A percentile compares a stretch with the other conserved stretches of the same genome.
These are phyloP conservation scores for Diadophis punctatus DNA, from an alignment of 2,113 vertebrate genomes.

Conservation along the genomic window DNA sequence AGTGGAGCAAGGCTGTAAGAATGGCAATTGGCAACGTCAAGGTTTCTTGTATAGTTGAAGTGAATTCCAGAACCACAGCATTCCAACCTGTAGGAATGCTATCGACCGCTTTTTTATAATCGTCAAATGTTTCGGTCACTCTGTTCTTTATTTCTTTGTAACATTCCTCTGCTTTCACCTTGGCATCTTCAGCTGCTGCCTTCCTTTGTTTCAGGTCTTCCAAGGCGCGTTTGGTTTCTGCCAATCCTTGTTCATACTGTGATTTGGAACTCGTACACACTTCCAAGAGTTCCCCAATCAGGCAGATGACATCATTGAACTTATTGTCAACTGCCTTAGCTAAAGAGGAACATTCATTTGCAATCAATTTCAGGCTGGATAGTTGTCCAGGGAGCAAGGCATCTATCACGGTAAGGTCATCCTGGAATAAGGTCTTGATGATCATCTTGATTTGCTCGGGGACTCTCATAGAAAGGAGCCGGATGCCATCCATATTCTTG, in stretches of 20 bases:
- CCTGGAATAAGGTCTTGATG: constrained; percentile 43
- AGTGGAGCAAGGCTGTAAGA: not conserved
- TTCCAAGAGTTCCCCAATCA: constrained; percentile 41
- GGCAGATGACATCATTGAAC: constrained; percentile 13
- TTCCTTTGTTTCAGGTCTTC: not conserved
- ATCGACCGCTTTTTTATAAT: constrained; percentile 5
- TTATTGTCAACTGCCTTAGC: constrained; percentile 10
- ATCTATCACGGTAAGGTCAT: constrained; percentile 15
- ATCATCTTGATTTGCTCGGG: constrained; percentile 38
- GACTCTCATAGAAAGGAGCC: constrained; percentile 42
- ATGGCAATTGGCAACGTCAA: rapidly evolving
- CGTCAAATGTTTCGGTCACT: not conserved
- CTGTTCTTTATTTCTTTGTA: not conserved
- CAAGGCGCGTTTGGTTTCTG: not conserved
- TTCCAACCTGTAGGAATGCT: constrained; percentile 26
- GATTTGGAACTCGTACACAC: constrained; percentile 20
- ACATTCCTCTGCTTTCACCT: not conserved
- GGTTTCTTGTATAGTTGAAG: not conserved
- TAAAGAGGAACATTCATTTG: constrained; percentile 34
- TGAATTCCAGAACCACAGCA: constrained; percentile 17
- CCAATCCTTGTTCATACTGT: not conserved
- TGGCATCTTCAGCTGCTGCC: not conserved
- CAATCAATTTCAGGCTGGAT: constrained; percentile 32
- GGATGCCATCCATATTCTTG: constrained; percentile 59
- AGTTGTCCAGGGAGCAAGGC: constrained; percentile 45